Base-by-base conservation (phyloP, 2,113 vertebrate genomes). In the Chloebia gouldiae region DNA sequence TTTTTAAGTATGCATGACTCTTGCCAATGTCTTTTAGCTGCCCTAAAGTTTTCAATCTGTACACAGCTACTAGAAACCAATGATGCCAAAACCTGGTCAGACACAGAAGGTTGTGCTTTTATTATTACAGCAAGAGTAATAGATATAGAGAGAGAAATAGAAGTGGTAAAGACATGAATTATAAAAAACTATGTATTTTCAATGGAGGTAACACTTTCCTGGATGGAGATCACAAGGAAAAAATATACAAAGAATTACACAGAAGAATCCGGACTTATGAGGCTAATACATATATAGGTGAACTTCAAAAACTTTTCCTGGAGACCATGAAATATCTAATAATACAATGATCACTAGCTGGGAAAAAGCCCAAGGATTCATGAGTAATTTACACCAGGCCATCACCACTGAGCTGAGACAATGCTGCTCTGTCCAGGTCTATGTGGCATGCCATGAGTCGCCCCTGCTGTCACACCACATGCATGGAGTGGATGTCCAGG, bases 401-500 rank as follows among this genome's bases (percentile, higher is more conserved):
- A 45, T 44, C 39, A 81, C 14, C 42, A 73, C 16, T 1, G 12
- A 78, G 37, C 21, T 37, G 50, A 37, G 11, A 17, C 35, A 70
- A 54, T 4, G 12, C 16, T 71, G 9, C 13, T 75, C n/a, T 37
- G 16, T 37, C 57, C 31, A 44, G 22, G 16, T 50, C 33, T 54
- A 7, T n/a, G 25, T 37, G 1, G 0, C 4, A 15, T 25, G 15
- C 28, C 24, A 10, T 2, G 4, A 22, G n/a, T 37, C 31, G 40
- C 2, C 45, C 4, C 21, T 65, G 35, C 5, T 2, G 18, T 23
- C n/a, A 17, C 33, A 24, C 27, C 1, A 0, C 5, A 13, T 7
- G 9, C 19, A 24, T 35, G 27, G 31, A 68, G 10, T 15, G 35
- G 10, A n/a, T n/a, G 47, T 39, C 13, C 23, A 51, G 51, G 22